A percentile compares a stretch with the other conserved stretches of the same genome.
Conservation (phyloP, 2,888 invertebrate genomes). For the Scaptomyza reducta region DNA sequence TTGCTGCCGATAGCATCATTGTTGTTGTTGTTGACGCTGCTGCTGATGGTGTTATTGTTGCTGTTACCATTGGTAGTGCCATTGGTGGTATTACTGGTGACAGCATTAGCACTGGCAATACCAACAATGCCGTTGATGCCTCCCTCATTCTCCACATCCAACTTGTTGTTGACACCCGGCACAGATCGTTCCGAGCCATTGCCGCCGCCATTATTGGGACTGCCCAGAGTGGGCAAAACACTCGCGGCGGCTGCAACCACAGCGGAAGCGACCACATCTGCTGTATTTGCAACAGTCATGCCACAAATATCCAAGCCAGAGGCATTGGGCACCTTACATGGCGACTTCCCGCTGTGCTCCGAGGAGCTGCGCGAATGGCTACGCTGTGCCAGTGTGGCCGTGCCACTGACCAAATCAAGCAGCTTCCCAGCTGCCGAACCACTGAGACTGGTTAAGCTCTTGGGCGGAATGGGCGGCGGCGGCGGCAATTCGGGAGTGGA, state of each 20-base stretch:
- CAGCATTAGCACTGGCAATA: slow-evolving; percentile 27
- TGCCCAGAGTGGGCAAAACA: slow-evolving; percentile 83
- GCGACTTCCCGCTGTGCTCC: slow-evolving; percentile 85
- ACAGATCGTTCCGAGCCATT: slow-evolving; percentile 85
- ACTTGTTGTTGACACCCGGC: slow-evolving; percentile 57
- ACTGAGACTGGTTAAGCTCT: slow-evolving; percentile 54
- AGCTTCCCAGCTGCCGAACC: slow-evolving; percentile 62
- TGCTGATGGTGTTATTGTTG: slow-evolving; percentile 35
- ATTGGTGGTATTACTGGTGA: slow-evolving; percentile 35
- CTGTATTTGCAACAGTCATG: slow-evolving; percentile 33
- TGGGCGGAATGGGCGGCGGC: slow-evolving; percentile 82
- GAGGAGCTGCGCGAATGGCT: slow-evolving; percentile 79
- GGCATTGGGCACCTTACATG: slow-evolving; percentile 82
- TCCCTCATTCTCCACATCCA: slow-evolving; percentile 47
- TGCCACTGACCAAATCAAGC: slow-evolving; percentile 71
- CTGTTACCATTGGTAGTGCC: slow-evolving; percentile 35
- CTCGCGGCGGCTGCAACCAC: slow-evolving; percentile 40
- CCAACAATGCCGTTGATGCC: slow-evolving; percentile 36
- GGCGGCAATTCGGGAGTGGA: slow-evolving; percentile 83
- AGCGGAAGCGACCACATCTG: slow-evolving; percentile 77
- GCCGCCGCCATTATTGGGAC: slow-evolving; percentile 82
- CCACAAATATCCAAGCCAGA: slow-evolving; percentile 37
- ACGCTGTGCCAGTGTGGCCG: slow-evolving; percentile 38
- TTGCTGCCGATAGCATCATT: slow-evolving; percentile 45
- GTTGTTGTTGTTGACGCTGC: slow-evolving; percentile 67